Percentiles rank a stretch among this genome's conserved stretches.
phyloP scores from a whole-genome alignment of 2,888 invertebrate genomes.

The Tortricodes alternella region DNA sequence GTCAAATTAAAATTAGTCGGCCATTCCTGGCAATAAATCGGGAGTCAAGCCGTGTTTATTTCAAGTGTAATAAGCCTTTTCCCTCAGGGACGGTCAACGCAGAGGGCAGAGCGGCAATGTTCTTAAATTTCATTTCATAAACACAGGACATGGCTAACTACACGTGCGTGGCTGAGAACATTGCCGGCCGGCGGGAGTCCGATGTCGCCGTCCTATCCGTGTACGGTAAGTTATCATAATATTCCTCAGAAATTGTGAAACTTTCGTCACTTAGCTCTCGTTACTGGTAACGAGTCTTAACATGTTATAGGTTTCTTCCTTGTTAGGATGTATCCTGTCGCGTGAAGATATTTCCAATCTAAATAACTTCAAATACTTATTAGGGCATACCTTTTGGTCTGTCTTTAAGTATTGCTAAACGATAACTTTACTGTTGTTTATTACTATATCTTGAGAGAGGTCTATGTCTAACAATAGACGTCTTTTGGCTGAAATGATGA shows the following conservation, averaged over 20 bases:
- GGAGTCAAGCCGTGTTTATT: no score
- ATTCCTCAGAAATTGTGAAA: not conserved
- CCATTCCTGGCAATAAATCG: no score
- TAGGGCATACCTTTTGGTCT: not conserved
- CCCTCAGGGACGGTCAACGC: no score
- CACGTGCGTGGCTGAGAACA: constrained; percentile 96
- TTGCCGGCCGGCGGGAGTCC: constrained; percentile 92
- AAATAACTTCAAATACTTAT: not conserved
- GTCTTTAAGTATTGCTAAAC: not conserved
- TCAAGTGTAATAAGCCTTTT: no score
- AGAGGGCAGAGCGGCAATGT: no score
- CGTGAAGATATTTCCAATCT: constrained; percentile 1
- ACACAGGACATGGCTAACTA: constrained; percentile 96
- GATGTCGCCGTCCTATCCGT: constrained; percentile 94
- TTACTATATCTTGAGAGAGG: no score
- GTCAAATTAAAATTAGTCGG: no score
- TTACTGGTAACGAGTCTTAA: not conserved
- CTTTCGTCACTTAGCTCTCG: not conserved
- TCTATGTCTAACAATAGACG: no score
- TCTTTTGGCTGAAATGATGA: no score
- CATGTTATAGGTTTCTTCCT: constrained; percentile 10
- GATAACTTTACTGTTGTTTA: no score
- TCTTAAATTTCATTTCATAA: constrained; percentile 5
- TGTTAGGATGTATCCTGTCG: constrained; percentile 19
- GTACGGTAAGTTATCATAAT: constrained; percentile 87